Evolutionary conservation across 2,888 invertebrate species (phyloP).

Genomic region (Ptychoptera albimana): DNA sequence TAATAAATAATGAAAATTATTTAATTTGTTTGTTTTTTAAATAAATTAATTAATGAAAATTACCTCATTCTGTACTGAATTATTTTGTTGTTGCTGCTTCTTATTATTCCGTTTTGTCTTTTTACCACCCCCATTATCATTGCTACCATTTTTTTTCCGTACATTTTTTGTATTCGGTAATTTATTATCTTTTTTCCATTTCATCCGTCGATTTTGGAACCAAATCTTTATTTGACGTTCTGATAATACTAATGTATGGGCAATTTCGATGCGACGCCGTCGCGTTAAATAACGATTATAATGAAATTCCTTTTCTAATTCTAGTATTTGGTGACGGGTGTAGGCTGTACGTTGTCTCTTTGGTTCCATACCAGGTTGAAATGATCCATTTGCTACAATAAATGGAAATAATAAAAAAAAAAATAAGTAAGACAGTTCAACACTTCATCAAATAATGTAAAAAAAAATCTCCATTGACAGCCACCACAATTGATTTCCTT

Average conservation of each 20-base stretch:
- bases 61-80: constrained; percentile 22
- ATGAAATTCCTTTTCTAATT: constrained; percentile 95
- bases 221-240: constrained; percentile 83
- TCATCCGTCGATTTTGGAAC: constrained; percentile 76
- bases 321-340: constrained; percentile 93
- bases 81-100: constrained; percentile 22
- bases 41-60: not conserved
- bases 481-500: too few relatives aligned
- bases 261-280: constrained; percentile 90
- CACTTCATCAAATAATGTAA: too few relatives aligned
- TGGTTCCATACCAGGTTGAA: constrained; percentile 85
- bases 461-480: too few relatives aligned
- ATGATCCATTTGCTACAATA: constrained; percentile 68
- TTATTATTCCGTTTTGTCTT: constrained; percentile 24
- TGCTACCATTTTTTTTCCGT: constrained; percentile 38
- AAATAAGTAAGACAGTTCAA: not conserved
- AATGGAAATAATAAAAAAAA: constrained; percentile 24
- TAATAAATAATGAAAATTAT: constrained; percentile 1
- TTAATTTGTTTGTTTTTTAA: not conserved
- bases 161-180: constrained; percentile 44
- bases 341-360: constrained; percentile 94
- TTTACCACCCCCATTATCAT: constrained; percentile 28
- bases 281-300: constrained; percentile 93
- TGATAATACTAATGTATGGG: constrained; percentile 85
- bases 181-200: constrained; percentile 63